Evolutionary conservation across 2,113 vertebrate species (phyloP).

Genomic region (Istiophorus platypterus): DNA sequence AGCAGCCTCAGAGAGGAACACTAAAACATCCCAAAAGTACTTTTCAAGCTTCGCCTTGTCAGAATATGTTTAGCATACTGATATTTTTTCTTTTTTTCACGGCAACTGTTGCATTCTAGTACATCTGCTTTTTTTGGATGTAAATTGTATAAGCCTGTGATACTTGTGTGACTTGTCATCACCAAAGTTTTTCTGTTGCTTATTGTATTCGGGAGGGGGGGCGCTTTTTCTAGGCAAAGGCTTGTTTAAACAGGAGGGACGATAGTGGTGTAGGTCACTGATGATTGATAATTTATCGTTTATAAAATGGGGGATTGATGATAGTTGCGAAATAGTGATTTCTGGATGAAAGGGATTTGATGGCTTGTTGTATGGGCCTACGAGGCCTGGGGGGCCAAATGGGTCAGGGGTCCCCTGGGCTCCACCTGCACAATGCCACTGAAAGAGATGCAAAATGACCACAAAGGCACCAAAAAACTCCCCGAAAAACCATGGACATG

Average conservation of each 20-base stretch:
- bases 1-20: conserved; percentile 50
- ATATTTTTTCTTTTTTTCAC: conserved; percentile 38
- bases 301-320: neutral
- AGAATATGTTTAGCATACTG: conserved; percentile 50
- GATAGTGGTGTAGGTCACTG: neutral
- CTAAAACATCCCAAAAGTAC: conserved; percentile 39
- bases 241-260: neutral
- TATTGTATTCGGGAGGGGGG: neutral
- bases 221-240: neutral
- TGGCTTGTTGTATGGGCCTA: neutral
- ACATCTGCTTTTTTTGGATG: conserved; percentile 43
- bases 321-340: neutral
- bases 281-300: neutral
- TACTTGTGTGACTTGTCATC: conserved; percentile 34
- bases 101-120: conserved; percentile 45
- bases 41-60: conserved; percentile 32
- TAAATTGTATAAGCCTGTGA: conserved; percentile 35
- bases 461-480: too few species aligned
- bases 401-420: neutral
- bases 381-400: neutral
- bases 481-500: too few species aligned
- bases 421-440: neutral
- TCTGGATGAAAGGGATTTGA: neutral
- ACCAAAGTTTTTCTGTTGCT: conserved; percentile 28
- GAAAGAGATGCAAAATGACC: neutral